Conservation (phyloP, 2,113 vertebrate genomes). For the Ursus arctos region DNA sequence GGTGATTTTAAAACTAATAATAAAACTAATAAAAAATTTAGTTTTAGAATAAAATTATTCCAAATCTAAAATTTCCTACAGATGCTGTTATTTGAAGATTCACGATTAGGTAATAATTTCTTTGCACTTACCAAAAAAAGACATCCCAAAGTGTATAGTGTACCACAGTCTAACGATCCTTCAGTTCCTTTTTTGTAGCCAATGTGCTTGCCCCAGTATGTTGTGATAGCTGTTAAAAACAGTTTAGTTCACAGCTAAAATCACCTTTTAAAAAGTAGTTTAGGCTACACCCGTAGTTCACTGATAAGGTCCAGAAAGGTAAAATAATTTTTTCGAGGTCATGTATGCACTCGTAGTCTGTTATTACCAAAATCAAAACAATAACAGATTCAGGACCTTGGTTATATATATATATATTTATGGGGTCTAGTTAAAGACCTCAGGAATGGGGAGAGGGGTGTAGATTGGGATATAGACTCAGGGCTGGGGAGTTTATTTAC, state of each 20-base stretch:
- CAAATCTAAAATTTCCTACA: not conserved
- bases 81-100: slow-evolving; percentile 19
- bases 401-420: not conserved
- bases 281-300: not conserved
- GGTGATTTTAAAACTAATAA: not conserved
- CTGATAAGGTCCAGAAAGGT: not conserved
- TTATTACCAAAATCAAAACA: not conserved
- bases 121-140: slow-evolving; percentile 6
- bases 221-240: not conserved
- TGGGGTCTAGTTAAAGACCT: too few species aligned
- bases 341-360: not conserved
- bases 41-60: not conserved
- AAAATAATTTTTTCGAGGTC: not conserved
- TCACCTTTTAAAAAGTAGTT: not conserved
- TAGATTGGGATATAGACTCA: not conserved
- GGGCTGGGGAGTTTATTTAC: not conserved
- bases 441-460: too few species aligned
- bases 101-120: not conserved
- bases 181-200: not conserved
- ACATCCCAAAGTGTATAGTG: not conserved
- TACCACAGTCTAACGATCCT: not conserved
- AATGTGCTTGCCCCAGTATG: not conserved
- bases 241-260: slow-evolving; percentile 26
- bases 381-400: not conserved
- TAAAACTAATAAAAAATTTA: not conserved